A percentile compares a stretch with the other conserved stretches of the same genome.
phyloP scores from a whole-genome alignment of 1,140 invertebrate species.

The Trialeurodes vaporariorum region DNA sequence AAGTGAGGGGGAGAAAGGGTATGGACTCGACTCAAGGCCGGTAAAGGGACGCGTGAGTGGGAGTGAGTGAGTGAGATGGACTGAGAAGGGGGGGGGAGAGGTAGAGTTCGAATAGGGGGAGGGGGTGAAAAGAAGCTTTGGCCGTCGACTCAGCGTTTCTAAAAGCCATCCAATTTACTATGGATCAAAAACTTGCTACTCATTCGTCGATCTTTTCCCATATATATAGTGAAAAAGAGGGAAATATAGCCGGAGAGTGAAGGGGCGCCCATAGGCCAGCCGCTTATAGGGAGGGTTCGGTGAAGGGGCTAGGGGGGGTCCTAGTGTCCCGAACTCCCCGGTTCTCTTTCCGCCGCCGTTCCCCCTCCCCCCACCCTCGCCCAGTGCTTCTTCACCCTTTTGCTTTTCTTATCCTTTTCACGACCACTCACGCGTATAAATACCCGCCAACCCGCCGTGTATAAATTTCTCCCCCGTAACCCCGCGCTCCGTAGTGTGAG shows the following conservation, averaged over 20 bases:
- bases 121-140: no score
- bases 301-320: no score
- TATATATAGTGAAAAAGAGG: constrained; percentile 1
- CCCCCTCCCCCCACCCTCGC: not conserved
- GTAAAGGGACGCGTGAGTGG: no score
- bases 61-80: no score
- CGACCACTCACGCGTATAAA: not conserved
- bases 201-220: constrained; percentile 10
- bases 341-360: not conserved
- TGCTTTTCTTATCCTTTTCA: not conserved
- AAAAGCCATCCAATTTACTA: constrained; percentile 17
- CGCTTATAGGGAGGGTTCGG: not conserved
- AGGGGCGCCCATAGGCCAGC: not conserved
- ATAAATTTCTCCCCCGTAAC: not conserved
- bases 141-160: constrained; percentile 12
- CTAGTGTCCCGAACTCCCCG: no score
- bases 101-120: no score
- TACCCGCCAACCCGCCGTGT: not conserved
- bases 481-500: no score
- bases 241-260: constrained; percentile 2
- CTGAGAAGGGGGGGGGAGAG: no score
- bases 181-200: constrained; percentile 15
- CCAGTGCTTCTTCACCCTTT: not conserved
- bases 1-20: no score
- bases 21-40: no score